Evolutionary conservation across 2,888 invertebrate species (phyloP), one percentile per base, ranked within the genome.

Genomic region (Penaeus monodon): DNA sequence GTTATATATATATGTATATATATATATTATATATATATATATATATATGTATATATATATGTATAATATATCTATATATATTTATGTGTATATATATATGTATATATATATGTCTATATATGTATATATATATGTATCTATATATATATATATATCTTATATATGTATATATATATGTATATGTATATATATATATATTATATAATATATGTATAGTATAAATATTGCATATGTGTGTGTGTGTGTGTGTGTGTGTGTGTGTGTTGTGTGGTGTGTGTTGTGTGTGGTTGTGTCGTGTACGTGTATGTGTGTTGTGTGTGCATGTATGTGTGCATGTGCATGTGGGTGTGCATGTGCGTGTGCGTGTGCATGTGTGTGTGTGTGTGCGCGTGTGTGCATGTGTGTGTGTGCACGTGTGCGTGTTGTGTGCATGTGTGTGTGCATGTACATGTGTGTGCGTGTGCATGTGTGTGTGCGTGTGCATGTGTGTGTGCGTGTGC

Each of bases 1-100:
- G 49, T 79, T n/a, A 79, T 79, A 79, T 79, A 79, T 80, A 64
- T 80, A 80, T n/a, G 14, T 63, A 33, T 68, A 81, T 24, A 44
- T 22, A 44, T 27, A n/a, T 49, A 49, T 49, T 33, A 29, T 66
- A 49, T 33, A 12, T 29, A n/a, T 68, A 24, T 81, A 65, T 68
- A 38, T 24, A 73, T 33, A n/a, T 7, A 44, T 44, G 10, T 44
- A 44, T 44, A 44, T 44, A 44, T 44, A 10, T 44, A 44, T 44
- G 10, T 44, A 44, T 44, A 4, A 44, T 44, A 44, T 4, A 44
- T 44, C 4, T 44, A 44, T 44, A 44, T 44, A 44, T 49, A 49
- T 49, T 12, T 49, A 49, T 49, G 12, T 49, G 12, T 49, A 49
- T 49, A 49, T 49, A 49, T 49, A 49, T 12, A 49, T 49, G 12